Percentiles rank a stretch among this genome's conserved stretches.
These are phyloP conservation scores for Eciton burchellii DNA, from an alignment of 1,140 invertebrate species.

Conservation along the genomic window DNA sequence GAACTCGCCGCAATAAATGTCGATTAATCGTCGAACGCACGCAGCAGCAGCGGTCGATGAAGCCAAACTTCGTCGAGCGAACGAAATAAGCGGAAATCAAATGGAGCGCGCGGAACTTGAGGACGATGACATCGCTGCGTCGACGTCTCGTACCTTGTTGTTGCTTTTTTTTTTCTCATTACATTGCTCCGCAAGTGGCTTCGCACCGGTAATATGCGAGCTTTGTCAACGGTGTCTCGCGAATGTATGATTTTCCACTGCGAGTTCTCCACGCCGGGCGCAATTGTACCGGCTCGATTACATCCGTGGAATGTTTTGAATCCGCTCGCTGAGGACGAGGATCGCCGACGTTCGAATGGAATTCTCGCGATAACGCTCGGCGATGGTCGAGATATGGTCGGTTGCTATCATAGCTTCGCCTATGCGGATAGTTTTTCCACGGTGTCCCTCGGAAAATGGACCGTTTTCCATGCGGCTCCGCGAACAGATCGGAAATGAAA, in stretches of 20 bases:
- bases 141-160: no score
- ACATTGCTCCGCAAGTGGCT: neutral
- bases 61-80: neutral
- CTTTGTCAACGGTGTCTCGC: constrained; percentile 19
- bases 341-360: constrained; percentile 61
- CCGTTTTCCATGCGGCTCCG: constrained; percentile 4
- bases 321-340: constrained; percentile 40
- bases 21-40: constrained; percentile 10
- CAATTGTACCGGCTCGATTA: constrained; percentile 68
- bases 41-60: neutral
- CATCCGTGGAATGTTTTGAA: constrained; percentile 62
- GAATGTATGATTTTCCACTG: constrained; percentile 64
- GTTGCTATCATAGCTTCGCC: constrained; percentile 42
- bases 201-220: constrained; percentile 1
- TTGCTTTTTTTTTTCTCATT: no score
- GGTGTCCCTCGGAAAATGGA: constrained; percentile 2
- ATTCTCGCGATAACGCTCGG: constrained; percentile 58
- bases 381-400: constrained; percentile 29
- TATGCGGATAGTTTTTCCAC: constrained; percentile 25
- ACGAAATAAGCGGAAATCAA: neutral
- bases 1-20: neutral
- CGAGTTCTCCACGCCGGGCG: constrained; percentile 7
- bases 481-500: constrained; percentile 3
- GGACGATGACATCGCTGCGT: no score
- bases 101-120: no score